These are phyloP conservation scores for Cremastinae sp. DNA, from an alignment of 2,888 invertebrate species.

Conservation along the genomic window DNA sequence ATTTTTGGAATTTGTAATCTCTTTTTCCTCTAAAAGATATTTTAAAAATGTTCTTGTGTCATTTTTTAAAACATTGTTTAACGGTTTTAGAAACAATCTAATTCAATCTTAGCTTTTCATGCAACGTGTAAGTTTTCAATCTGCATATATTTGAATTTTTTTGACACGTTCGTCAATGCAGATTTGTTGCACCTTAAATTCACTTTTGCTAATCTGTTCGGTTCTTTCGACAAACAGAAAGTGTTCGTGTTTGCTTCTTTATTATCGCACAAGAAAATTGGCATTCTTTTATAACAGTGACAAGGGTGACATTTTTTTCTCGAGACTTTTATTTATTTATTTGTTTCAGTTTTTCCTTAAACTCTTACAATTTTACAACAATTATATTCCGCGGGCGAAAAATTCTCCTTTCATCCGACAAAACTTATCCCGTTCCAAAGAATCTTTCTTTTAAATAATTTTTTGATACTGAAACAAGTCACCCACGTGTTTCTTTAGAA, in stretches of 20 bases:
- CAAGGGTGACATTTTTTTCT: slow-evolving; percentile 10
- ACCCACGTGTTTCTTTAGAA: too few species aligned
- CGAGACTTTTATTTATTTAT: slow-evolving; percentile 26
- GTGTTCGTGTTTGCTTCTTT: slow-evolving; percentile 47
- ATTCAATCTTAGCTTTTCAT: too few species aligned
- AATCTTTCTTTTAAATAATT: neutral
- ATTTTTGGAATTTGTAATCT: slow-evolving; percentile 7
- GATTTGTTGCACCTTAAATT: slow-evolving; percentile 26
- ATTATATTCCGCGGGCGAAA: slow-evolving; percentile 2
- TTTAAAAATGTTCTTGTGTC: neutral
- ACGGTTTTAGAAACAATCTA: too few species aligned
- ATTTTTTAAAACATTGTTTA: too few species aligned
- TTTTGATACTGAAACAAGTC: neutral
- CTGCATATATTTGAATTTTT: neutral
- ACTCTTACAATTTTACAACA: slow-evolving; percentile 21
- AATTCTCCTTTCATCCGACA: neutral
- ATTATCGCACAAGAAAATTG: slow-evolving; percentile 37
- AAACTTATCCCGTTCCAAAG: neutral
- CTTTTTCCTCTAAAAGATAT: slow-evolving; percentile 11
- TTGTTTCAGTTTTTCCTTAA: slow-evolving; percentile 4
- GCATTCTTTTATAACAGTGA: neutral
- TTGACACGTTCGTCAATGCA: slow-evolving; percentile 36
- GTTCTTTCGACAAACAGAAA: slow-evolving; percentile 51
- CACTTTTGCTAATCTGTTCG: neutral
- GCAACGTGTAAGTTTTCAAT: too few species aligned